Evolutionary conservation across 2,797 vertebrate species (phyloP), one percentile per base, ranked within the genome.

Genomic region (Bovichtus variegatus): DNA sequence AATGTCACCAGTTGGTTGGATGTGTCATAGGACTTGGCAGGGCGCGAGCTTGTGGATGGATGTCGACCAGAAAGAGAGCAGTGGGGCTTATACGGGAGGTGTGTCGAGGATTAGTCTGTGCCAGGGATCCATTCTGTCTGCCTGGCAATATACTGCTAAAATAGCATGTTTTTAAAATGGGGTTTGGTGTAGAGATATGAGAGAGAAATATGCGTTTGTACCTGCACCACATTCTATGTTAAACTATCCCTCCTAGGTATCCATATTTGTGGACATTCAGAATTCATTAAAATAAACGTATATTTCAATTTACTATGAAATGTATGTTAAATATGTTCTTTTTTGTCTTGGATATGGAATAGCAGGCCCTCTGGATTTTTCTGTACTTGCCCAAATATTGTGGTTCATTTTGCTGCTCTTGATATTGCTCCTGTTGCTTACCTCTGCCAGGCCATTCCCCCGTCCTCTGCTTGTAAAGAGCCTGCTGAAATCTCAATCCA

Each of bases 1-100:
- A 81, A 88, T 84, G 85, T 84, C 87, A 90, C 72, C 83, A 41
- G 2, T 58, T 34, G 71, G 76, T 51, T 7, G 49, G n/a, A 40
- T 64, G 80, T 76, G 57, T 79, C 50, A 51, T 3, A 18, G 72
- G 71, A 57, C 73, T 65, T 83, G 61, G 62, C 54, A 44, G 27
- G 10, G 44, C 40, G 49, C 40, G 2, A 9, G 73, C 73, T 25
- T 19, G 60, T 44, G 66, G 51, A 31, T 54, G 46, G 7, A 51
- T 61, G 69, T 62, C 31, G 55, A 41, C 34, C 18, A 18, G 57
- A 67, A 68, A 74, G 68, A 67, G 70, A 74, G 74, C 58, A 55
- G 19, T 1, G 41, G 65, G 51, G 78, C 16, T 77, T 51, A 34
- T 12, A 10, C 5, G 18, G 70, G 80, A 71, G 81, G 74, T 74